Conservation (phyloP, 2,888 invertebrate genomes). For the Reticulitermes lucifugus region DNA sequence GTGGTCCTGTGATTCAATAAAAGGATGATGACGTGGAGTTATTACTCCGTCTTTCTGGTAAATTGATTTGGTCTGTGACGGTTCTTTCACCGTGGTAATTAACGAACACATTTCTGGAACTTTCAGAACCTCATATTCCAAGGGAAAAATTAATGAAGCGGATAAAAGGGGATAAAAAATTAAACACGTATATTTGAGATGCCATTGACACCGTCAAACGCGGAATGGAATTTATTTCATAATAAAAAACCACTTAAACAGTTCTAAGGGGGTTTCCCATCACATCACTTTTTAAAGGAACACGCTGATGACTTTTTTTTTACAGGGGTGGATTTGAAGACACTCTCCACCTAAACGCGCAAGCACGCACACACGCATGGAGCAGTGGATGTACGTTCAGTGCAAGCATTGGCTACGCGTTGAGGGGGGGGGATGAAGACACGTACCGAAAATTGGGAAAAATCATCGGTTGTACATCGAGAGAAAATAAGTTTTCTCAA, state of each 20-base stretch:
- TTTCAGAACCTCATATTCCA: neutral
- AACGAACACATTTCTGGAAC: neutral
- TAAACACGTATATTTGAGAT: constrained; percentile 13
- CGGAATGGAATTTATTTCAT: constrained; percentile 3
- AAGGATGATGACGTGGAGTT: neutral
- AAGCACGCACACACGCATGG: neutral
- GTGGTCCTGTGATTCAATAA: constrained; percentile 13
- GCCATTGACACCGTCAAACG: neutral
- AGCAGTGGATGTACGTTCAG: neutral
- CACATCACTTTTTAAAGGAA: constrained; percentile 7
- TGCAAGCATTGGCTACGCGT: neutral
- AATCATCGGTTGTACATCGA: constrained; percentile 15
- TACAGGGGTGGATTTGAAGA: neutral
- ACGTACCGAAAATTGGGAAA: constrained; percentile 26
- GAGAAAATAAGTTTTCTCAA: constrained; percentile 38
- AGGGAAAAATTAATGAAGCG: constrained; percentile 44
- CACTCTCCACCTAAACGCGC: neutral
- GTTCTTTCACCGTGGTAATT: constrained; percentile 11
- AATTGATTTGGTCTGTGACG: constrained; percentile 29
- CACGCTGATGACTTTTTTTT: neutral
- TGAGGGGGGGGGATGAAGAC: neutral
- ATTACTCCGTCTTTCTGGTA: neutral
- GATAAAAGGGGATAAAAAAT: constrained; percentile 5
- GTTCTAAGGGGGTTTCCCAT: neutral
- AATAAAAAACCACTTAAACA: constrained; percentile 25